phyloP scores from a whole-genome alignment of 2,113 vertebrate genomes.

The Callipepla squamata region DNA sequence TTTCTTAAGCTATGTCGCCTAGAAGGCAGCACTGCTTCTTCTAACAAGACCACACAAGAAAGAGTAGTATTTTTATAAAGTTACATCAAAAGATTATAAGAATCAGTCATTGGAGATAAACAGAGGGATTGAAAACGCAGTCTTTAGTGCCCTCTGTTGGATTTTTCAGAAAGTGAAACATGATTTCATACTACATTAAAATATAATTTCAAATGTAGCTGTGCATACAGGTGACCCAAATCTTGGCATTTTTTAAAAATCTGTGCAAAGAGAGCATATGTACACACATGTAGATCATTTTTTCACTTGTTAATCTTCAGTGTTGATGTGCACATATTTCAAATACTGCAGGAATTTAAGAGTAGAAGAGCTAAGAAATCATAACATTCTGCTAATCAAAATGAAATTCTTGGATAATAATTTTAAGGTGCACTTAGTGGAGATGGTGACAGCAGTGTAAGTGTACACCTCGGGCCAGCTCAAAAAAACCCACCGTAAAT shows the following conservation, averaged over 20 bases:
- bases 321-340: not conserved
- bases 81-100: conserved; percentile 14
- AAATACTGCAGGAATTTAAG: not conserved
- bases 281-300: not conserved
- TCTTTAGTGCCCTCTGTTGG: conserved; percentile 80
- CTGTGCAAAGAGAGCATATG: not conserved
- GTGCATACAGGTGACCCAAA: not conserved
- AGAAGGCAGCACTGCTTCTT: conserved; percentile 12
- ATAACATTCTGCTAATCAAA: not conserved
- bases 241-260: not conserved
- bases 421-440: not conserved
- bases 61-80: conserved; percentile 34
- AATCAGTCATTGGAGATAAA: not conserved
- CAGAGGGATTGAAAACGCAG: not conserved
- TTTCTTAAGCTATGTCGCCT: not conserved
- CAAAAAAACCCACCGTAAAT: not conserved
- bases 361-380: not conserved
- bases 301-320: not conserved
- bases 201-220: not conserved
- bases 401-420: rapidly evolving
- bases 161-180: not conserved
- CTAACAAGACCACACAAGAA: not conserved
- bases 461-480: not conserved
- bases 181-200: not conserved
- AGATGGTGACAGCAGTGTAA: not conserved